Evolutionary conservation across 2,888 invertebrate species (phyloP), one percentile per base, ranked within the genome.

Genomic region (Dryobotodes eremita): DNA sequence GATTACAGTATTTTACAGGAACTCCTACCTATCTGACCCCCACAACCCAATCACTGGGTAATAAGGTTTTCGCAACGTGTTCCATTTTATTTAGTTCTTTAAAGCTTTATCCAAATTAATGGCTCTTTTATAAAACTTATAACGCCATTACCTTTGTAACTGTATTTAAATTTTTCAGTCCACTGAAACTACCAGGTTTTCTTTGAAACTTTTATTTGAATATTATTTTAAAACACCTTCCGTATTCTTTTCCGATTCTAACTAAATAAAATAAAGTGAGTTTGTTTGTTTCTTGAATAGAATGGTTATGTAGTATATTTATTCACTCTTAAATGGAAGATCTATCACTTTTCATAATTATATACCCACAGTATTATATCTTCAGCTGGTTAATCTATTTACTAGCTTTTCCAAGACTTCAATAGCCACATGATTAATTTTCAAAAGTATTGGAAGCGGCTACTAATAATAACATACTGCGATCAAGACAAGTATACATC

Each of bases 151-250:
- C 65, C 68, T 75, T 73, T 83, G 80, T 74, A 73, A 68, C 31
- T 46, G 55, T 64, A 70, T 85, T 86, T 62, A 80, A 86, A 76
- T 48, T 31, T 75, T 74, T 53, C 80, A 61, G 76, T 79, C 26
- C 64, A 26, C 7, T 50, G 71, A 71, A 64, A 71, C 50, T 10
- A 31, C 13, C 42, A 26, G 17, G 46, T 46, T 79, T 62, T 59
- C 70, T 61, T 73, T 76, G 71, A 86, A 64, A 79, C 17, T 65
- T 71, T 68, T 79, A 46, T 83, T 75, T 64, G 20, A 72, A 75
- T 76, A 79, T 71, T 42, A 71, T 79, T 83, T 84, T 36, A 31
- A 50, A 76, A 71, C 55, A 48, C 26, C 42, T 77, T 53, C 53
- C 53, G 61, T 65, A 11, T 75, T 64, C 36, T 80, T 59, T 79